A percentile compares a stretch with the other conserved stretches of the same genome.
phyloP scores from a whole-genome alignment of 2,797 vertebrate species.

The Ficedula albicollis region DNA sequence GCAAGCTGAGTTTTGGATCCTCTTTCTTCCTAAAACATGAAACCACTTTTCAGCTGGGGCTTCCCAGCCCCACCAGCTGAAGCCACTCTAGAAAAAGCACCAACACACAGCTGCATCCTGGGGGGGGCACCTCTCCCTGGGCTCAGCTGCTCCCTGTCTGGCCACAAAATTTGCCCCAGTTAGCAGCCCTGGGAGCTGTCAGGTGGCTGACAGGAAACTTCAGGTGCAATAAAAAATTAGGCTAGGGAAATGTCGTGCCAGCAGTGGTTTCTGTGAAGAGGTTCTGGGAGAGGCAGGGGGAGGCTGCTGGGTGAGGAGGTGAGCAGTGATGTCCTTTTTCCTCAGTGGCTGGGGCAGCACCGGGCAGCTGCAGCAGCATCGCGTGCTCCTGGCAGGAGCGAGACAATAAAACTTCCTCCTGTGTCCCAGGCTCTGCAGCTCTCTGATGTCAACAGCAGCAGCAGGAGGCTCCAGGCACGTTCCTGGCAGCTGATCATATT shows the following conservation, averaged over 20 bases:
- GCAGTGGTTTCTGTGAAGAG: fast-evolving
- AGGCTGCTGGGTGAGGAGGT: background rate
- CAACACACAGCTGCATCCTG: background rate
- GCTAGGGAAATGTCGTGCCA: fast-evolving
- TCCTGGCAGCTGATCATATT: constrained; percentile 61
- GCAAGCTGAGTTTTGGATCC: background rate
- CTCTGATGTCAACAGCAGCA: constrained; percentile 64
- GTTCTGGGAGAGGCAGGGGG: background rate
- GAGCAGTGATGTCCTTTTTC: constrained; percentile 1
- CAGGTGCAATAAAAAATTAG: background rate
- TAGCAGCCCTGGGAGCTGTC: background rate
- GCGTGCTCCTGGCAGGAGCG: background rate
- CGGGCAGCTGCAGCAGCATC: constrained; percentile 13
- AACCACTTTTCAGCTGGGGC: background rate
- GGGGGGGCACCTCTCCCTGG: background rate
- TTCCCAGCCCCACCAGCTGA: background rate
- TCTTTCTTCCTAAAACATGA: background rate
- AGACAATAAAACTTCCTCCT: constrained; percentile 47
- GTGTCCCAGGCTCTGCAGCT: background rate
- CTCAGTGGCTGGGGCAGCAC: background rate
- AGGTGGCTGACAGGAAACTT: background rate
- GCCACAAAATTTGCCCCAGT: background rate
- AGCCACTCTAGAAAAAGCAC: background rate
- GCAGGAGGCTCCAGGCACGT: constrained; percentile 59
- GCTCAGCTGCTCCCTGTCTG: background rate